These are phyloP conservation scores for Rhadina sibilatrix DNA, from an alignment of 2,113 vertebrate species.

Conservation along the genomic window DNA sequence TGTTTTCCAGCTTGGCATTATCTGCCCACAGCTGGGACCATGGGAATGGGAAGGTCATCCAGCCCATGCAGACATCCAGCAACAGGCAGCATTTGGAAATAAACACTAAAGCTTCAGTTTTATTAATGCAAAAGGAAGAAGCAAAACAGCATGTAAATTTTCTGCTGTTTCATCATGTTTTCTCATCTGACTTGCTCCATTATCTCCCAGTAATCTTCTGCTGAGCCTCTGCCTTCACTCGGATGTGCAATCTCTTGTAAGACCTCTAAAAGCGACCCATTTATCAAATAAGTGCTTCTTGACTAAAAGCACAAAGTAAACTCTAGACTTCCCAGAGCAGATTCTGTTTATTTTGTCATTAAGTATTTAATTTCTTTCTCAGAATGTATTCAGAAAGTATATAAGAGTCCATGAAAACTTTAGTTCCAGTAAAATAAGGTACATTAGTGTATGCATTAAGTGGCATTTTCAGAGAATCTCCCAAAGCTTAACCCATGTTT, in stretches of 20 bases:
- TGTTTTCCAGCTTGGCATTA: not conserved
- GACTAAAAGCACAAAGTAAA: not conserved
- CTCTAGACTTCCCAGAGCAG: not conserved
- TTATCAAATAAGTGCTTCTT: constrained; percentile 33
- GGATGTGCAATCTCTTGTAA: not conserved
- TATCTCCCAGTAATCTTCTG: constrained; percentile 29
- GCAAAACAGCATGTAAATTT: constrained; percentile 26
- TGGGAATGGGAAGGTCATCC: not conserved
- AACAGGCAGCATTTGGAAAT: not conserved
- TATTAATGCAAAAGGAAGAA: not conserved
- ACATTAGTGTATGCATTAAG: not conserved
- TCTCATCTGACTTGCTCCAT: constrained; percentile 35
- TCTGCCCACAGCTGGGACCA: not conserved
- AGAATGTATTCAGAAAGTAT: not conserved
- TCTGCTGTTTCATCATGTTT: constrained; percentile 44
- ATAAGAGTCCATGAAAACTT: not conserved
- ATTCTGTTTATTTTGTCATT: not conserved
- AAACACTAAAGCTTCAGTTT: not conserved
- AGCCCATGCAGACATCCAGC: fast-evolving
- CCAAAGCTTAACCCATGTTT: not conserved
- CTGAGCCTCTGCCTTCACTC: not conserved
- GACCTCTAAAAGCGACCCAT: not conserved
- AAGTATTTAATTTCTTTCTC: not conserved
- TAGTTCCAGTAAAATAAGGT: not conserved
- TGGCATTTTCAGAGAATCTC: not conserved